A percentile compares a stretch with the other conserved stretches of the same genome.
Evolutionary conservation across 2,888 invertebrate species (phyloP).

Genomic region (Macrophya annulata): DNA sequence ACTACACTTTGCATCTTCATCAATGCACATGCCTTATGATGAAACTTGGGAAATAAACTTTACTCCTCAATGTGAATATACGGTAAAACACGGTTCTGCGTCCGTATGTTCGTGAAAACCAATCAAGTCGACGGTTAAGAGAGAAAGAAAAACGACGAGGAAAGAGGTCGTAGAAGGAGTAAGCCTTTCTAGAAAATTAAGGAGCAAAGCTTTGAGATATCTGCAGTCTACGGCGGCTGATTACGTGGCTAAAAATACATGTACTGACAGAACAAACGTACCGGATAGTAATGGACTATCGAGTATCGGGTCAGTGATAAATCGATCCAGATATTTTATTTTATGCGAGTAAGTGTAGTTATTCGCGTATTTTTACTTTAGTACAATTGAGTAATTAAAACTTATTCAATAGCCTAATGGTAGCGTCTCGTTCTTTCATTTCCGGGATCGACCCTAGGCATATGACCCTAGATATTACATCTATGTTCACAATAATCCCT

Average conservation of each 20-base stretch:
- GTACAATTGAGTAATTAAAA: neutral
- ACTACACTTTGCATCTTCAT: conserved; percentile 26
- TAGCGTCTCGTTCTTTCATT: neutral
- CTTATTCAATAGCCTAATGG: neutral
- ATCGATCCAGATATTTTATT: conserved; percentile 13
- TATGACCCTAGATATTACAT: neutral
- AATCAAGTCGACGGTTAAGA: neutral
- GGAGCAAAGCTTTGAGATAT: conserved; percentile 17
- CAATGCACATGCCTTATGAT: neutral
- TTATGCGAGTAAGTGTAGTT: conserved; percentile 15
- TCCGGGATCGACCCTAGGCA: neutral
- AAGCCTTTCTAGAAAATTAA: neutral
- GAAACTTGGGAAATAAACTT: conserved; percentile 18
- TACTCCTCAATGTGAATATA: neutral
- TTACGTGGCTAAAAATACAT: neutral
- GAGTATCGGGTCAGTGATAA: neutral
- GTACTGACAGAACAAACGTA: conserved; percentile 8
- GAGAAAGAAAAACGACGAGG: neutral
- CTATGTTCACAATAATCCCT: neutral
- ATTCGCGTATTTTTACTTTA: neutral
- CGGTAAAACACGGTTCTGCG: neutral
- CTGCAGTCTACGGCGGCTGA: conserved; percentile 2
- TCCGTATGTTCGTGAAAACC: neutral
- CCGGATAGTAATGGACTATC: conserved; percentile 2
- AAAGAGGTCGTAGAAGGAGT: conserved; percentile 12